Percentiles rank a stretch among this genome's conserved stretches.
Conservation (phyloP, 1,140 invertebrate genomes). For the Vanessa tameamea region DNA sequence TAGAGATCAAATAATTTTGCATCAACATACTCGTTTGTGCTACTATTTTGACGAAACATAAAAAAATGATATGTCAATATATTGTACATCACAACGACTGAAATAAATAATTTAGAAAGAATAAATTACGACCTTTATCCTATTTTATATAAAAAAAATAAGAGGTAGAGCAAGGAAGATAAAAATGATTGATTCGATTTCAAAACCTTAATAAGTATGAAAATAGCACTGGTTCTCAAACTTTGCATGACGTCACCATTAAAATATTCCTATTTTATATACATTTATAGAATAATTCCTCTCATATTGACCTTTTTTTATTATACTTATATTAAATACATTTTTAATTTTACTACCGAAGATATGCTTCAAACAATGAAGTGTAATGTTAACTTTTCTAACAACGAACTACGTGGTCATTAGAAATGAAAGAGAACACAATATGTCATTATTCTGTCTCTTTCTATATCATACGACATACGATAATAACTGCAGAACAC, state of each 20-base stretch:
- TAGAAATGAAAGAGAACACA: not conserved
- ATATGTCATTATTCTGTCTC: not conserved
- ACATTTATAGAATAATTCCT: conserved; percentile 74
- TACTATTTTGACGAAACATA: conserved; percentile 33
- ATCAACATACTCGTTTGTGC: conserved; percentile 38
- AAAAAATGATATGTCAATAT: conserved; percentile 66
- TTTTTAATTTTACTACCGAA: conserved; percentile 57
- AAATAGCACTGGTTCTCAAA: conserved; percentile 41
- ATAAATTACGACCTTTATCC: conserved; percentile 23
- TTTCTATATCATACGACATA: not conserved
- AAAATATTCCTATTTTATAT: conserved; percentile 69
- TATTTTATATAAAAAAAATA: conserved; percentile 36
- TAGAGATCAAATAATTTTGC: not conserved
- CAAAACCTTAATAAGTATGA: conserved; percentile 43
- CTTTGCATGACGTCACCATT: conserved; percentile 46
- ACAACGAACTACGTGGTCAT: not conserved
- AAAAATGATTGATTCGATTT: conserved; percentile 26
- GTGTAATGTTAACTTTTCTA: conserved; percentile 4
- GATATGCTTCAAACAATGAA: conserved; percentile 62
- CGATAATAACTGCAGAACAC: not conserved
- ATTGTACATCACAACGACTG: conserved; percentile 60
- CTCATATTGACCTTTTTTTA: conserved; percentile 76
- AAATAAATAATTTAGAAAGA: conserved; percentile 12
- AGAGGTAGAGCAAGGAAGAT: conserved; percentile 60
- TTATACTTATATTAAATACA: conserved; percentile 63